These are phyloP conservation scores for Conger conger DNA, from an alignment of 2,113 vertebrate species.

Conservation along the genomic window DNA sequence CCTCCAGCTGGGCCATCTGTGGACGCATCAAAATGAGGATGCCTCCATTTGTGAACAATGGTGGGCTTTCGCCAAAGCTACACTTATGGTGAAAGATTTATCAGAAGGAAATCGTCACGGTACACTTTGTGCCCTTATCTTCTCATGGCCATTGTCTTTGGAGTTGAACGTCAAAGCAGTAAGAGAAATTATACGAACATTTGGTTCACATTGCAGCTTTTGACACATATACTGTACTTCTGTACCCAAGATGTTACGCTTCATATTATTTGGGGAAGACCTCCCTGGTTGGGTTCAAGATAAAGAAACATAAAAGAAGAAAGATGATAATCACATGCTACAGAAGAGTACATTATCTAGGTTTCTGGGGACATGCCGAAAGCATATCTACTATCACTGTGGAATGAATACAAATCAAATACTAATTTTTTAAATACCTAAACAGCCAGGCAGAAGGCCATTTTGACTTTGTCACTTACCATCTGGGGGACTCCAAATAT, in stretches of 20 bases:
- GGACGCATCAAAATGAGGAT: conserved; percentile 33
- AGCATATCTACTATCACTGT: neutral
- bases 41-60: neutral
- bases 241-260: neutral
- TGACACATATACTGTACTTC: neutral
- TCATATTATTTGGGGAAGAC: neutral
- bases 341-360: neutral
- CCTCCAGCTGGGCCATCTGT: conserved; percentile 87
- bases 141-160: neutral
- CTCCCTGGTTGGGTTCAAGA: neutral
- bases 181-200: neutral
- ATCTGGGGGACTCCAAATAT: conserved; percentile 97
- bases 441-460: neutral
- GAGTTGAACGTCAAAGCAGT: neutral
- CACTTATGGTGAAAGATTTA: neutral
- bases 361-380: neutral
- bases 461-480: conserved; percentile 70
- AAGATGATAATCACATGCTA: neutral
- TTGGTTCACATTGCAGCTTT: neutral
- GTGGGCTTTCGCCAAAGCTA: neutral
- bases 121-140: neutral
- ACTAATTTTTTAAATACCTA: neutral
- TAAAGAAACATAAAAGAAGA: neutral
- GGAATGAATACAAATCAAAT: neutral
- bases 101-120: neutral